Conservation (phyloP, 2,888 invertebrate genomes). For the Mythimna loreyi region DNA sequence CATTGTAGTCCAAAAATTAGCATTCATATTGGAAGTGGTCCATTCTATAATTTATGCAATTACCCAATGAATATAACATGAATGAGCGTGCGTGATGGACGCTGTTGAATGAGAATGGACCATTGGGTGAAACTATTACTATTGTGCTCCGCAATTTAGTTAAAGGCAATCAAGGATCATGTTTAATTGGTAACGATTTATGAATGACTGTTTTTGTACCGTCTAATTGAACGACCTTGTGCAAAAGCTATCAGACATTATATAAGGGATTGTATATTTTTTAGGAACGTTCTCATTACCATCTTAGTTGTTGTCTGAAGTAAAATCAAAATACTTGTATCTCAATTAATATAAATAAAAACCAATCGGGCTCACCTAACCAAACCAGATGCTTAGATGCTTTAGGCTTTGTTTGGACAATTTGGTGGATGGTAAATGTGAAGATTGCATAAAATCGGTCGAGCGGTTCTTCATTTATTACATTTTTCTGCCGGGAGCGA, state of each 20-base stretch:
- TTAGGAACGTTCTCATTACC: too few species aligned
- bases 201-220: slow-evolving; percentile 14
- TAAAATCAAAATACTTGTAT: too few species aligned
- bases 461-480: too few species aligned
- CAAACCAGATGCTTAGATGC: too few species aligned
- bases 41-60: slow-evolving; percentile 67
- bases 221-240: background rate
- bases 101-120: slow-evolving; percentile 42
- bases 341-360: too few species aligned
- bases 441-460: too few species aligned
- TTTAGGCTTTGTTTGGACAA: too few species aligned
- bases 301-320: too few species aligned
- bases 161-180: background rate
- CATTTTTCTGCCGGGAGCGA: too few species aligned
- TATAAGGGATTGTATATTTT: too few species aligned
- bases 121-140: slow-evolving; percentile 45
- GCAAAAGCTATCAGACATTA: background rate
- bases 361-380: too few species aligned
- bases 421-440: too few species aligned
- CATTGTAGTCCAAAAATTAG: slow-evolving; percentile 64
- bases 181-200: slow-evolving; percentile 25
- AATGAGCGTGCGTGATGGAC: slow-evolving; percentile 51
- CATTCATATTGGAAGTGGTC: slow-evolving; percentile 68
- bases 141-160: slow-evolving; percentile 40
- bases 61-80: slow-evolving; percentile 69